Percentiles rank a stretch among this genome's conserved stretches.
Evolutionary conservation across 1,140 invertebrate genomes (phyloP).

Genomic region (Drosophila watanabei): DNA sequence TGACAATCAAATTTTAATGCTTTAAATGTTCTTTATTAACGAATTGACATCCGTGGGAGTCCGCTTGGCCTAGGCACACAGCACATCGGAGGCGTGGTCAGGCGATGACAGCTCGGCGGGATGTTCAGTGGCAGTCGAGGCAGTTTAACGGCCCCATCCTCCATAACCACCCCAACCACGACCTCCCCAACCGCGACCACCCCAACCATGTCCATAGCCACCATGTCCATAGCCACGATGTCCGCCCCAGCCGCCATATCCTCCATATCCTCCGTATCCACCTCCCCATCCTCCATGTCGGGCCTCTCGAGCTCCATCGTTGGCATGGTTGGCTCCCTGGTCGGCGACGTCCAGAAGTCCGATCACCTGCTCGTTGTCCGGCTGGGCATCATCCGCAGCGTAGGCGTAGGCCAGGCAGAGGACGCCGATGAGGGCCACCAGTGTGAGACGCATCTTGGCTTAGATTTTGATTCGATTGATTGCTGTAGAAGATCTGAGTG

Average conservation of each 20-base stretch:
- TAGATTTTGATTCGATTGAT: slow-evolving; percentile 13
- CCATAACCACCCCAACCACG: slow-evolving; percentile 4
- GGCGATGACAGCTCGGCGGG: neutral
- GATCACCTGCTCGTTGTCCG: slow-evolving; percentile 23
- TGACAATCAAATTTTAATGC: slow-evolving; percentile 28
- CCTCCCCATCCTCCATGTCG: slow-evolving; percentile 29
- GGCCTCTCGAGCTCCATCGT: slow-evolving; percentile 47
- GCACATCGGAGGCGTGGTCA: slow-evolving; percentile 8
- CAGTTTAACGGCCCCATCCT: slow-evolving; percentile 20
- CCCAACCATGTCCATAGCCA: slow-evolving; percentile 5
- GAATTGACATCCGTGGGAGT: slow-evolving; percentile 15
- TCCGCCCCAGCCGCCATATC: slow-evolving; percentile 17
- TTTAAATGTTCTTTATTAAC: slow-evolving; percentile 49
- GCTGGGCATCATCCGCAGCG: slow-evolving; percentile 29
- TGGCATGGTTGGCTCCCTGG: slow-evolving; percentile 42
- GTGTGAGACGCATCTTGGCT: slow-evolving; percentile 49
- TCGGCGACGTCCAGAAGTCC: slow-evolving; percentile 50
- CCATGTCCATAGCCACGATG: slow-evolving; percentile 20
- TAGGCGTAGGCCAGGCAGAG: slow-evolving; percentile 51
- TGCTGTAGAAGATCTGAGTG: slow-evolving; percentile 32
- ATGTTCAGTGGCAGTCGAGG: neutral
- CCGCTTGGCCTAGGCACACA: neutral
- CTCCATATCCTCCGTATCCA: slow-evolving; percentile 13
- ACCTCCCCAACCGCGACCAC: neutral
- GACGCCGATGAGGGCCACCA: slow-evolving; percentile 40